Percentiles rank a stretch among this genome's conserved stretches.
phyloP scores from a whole-genome alignment of 2,888 invertebrate genomes.

The Tigriopus californicus region DNA sequence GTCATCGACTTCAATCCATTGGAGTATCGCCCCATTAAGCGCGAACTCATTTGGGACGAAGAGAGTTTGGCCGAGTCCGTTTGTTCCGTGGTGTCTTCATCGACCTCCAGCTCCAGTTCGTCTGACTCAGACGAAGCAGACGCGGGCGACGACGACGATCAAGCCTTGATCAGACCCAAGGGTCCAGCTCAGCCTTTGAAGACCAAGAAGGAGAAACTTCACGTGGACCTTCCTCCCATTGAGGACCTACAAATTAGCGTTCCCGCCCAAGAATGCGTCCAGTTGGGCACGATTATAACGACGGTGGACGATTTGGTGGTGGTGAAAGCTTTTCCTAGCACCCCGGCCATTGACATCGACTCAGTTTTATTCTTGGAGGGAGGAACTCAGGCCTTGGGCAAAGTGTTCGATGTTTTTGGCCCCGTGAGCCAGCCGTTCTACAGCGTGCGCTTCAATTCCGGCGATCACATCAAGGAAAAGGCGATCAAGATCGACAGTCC shows the following conservation, averaged over 20 bases:
- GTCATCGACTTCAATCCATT: too few species aligned
- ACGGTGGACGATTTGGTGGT: conserved; percentile 57
- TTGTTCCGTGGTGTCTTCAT: too few species aligned
- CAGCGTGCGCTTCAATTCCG: conserved; percentile 69
- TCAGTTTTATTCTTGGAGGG: conserved; percentile 66
- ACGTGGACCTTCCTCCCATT: conserved; percentile 58
- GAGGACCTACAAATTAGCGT: conserved; percentile 58
- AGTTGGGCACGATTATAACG: conserved; percentile 49
- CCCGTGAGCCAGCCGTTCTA: conserved; percentile 67
- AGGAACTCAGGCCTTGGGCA: conserved; percentile 51
- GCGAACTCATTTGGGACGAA: too few species aligned
- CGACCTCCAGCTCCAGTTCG: too few species aligned
- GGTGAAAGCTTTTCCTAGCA: conserved; percentile 47
- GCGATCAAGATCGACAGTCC: conserved; percentile 45
- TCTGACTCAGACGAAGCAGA: too few species aligned
- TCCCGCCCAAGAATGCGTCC: conserved; percentile 49
- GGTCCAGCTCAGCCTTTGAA: not conserved
- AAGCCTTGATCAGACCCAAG: not conserved
- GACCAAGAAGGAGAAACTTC: conserved; percentile 34
- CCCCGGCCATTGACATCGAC: conserved; percentile 63
- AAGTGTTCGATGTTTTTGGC: conserved; percentile 80
- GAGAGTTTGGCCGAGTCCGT: too few species aligned
- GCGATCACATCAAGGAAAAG: conserved; percentile 48
- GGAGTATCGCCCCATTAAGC: too few species aligned
- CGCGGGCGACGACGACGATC: too few species aligned